Conservation (phyloP, 2,113 vertebrate genomes). For the Gracilinanus agilis region DNA sequence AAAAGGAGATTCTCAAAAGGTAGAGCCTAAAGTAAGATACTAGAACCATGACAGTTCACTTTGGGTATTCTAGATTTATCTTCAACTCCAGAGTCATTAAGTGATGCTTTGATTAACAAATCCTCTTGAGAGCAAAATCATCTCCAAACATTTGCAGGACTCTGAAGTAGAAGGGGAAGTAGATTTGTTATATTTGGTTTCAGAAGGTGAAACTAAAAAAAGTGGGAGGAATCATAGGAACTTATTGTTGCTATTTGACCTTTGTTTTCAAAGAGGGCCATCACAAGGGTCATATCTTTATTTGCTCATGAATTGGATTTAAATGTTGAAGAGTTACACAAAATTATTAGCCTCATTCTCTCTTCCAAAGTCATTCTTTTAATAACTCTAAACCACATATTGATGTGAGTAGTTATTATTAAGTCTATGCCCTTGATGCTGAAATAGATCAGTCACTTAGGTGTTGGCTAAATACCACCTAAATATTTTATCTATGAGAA, state of each 20-base stretch:
- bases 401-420: background rate
- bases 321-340: no score
- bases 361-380: no score
- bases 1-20: background rate
- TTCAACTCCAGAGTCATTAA: background rate
- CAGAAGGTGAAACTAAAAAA: background rate
- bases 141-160: background rate
- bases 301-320: no score
- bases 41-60: background rate
- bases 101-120: background rate
- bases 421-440: background rate
- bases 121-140: conserved; percentile 2
- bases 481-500: background rate
- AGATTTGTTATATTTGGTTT: background rate
- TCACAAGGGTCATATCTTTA: no score
- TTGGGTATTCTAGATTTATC: conserved; percentile 10
- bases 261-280: no score
- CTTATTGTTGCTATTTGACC: no score
- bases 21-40: background rate
- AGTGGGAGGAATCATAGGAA: background rate
- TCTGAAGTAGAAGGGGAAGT: background rate
- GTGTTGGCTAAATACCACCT: background rate
- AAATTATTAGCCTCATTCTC: no score
- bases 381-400: background rate
- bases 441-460: background rate